Percentiles rank a stretch among this genome's conserved stretches.
Evolutionary conservation across 2,888 invertebrate species (phyloP).

Genomic region (Tenodera sinensis): DNA sequence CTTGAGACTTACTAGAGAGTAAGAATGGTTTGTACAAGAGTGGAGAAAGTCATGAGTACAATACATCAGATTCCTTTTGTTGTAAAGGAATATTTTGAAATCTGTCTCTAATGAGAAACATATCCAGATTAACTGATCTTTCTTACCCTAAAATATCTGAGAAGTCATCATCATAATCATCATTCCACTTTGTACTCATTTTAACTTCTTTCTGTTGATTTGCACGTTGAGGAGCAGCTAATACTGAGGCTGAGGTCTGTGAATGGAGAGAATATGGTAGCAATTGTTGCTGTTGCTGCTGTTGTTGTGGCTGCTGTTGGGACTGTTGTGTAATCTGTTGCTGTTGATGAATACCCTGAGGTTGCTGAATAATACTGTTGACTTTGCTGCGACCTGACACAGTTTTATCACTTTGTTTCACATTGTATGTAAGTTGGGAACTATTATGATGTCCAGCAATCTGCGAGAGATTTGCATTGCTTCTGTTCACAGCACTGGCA

Average conservation of each 20-base stretch:
- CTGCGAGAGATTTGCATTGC: neutral
- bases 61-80: no score
- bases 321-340: neutral
- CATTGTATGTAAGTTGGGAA: neutral
- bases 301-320: neutral
- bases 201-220: neutral
- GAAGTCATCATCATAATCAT: slow-evolving; percentile 66
- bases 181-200: slow-evolving; percentile 40
- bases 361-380: neutral
- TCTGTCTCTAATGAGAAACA: no score
- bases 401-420: neutral
- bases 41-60: no score
- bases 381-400: neutral
- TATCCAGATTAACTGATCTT: neutral
- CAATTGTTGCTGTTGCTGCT: neutral
- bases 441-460: neutral
- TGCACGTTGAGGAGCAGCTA: neutral
- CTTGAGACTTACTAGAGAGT: no score
- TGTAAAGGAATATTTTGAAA: no score
- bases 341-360: neutral
- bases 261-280: neutral
- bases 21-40: no score
- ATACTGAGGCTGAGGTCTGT: neutral
- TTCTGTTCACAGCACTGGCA: neutral
- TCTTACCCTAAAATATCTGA: slow-evolving; percentile 70